Percentiles rank a stretch among this genome's conserved stretches.
Evolutionary conservation across 1,140 invertebrate species (phyloP).

Genomic region (Polyergus mexicanus): DNA sequence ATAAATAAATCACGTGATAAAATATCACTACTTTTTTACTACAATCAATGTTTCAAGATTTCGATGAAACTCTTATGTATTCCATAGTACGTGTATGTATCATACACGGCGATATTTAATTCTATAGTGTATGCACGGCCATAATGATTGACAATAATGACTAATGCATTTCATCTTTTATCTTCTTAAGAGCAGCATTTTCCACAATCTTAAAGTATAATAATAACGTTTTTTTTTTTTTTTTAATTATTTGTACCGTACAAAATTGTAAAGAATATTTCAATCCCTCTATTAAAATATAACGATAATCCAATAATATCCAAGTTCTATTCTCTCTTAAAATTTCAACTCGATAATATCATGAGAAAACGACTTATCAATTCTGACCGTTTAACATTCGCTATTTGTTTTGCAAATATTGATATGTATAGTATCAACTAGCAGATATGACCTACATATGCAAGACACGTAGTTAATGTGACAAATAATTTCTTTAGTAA

Average conservation of each 20-base stretch:
- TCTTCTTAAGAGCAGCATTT: not conserved
- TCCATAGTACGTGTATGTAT: not conserved
- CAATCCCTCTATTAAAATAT: not conserved
- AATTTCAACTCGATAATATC: conserved; percentile 5
- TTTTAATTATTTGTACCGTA: not conserved
- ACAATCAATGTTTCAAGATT: not conserved
- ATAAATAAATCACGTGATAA: not conserved
- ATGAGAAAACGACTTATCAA: conserved; percentile 47
- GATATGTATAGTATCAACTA: conserved; percentile 5
- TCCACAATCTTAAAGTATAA: not conserved
- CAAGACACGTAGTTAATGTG: conserved; percentile 23
- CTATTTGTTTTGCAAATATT: conserved; percentile 44
- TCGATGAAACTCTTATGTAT: not conserved
- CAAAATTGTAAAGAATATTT: not conserved
- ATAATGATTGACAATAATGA: not conserved
- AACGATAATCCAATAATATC: conserved; percentile 24
- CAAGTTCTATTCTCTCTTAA: conserved; percentile 6
- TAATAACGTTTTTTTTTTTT: not conserved
- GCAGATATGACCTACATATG: conserved; percentile 28
- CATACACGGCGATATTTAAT: not conserved
- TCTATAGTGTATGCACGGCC: not conserved
- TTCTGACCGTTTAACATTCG: conserved; percentile 13
- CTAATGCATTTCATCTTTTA: not conserved
- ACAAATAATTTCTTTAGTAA: not conserved
- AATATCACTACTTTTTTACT: not conserved